These are phyloP conservation scores for Python bivittatus DNA, from an alignment of 2,113 vertebrate genomes.

Conservation along the genomic window DNA sequence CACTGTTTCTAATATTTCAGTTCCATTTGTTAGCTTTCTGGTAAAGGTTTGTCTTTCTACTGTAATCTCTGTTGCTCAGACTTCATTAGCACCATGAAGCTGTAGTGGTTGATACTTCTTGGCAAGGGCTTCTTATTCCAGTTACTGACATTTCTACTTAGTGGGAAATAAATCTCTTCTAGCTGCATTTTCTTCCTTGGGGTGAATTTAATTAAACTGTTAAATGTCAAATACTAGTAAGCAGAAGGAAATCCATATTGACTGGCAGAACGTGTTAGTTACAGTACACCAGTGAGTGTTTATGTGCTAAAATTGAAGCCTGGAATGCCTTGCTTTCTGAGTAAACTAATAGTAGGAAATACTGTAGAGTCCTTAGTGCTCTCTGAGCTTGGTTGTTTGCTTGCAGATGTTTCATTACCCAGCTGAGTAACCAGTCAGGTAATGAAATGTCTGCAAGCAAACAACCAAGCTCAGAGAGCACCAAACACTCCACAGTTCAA, in stretches of 20 bases:
- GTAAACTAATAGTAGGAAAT: slow-evolving; percentile 40
- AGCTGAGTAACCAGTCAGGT: background rate
- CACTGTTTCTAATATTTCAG: slow-evolving; percentile 15
- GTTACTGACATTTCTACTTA: slow-evolving; percentile 46
- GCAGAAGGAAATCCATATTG: slow-evolving; percentile 27
- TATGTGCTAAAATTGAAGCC: background rate
- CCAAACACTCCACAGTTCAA: background rate
- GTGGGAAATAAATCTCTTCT: slow-evolving; percentile 32
- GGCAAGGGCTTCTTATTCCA: slow-evolving; percentile 28
- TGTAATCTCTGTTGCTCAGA: background rate
- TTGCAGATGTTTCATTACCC: background rate
- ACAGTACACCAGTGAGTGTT: slow-evolving; percentile 37
- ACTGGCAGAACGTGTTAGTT: slow-evolving; percentile 17
- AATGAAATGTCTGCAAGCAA: background rate
- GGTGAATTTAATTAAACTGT: slow-evolving; percentile 48
- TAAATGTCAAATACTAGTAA: slow-evolving; percentile 51
- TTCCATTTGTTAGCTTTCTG: slow-evolving; percentile 22
- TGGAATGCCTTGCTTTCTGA: background rate
- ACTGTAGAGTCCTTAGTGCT: background rate
- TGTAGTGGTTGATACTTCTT: slow-evolving; percentile 14
- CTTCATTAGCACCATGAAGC: slow-evolving; percentile 10
- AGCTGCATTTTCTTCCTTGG: background rate
- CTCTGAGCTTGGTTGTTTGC: background rate
- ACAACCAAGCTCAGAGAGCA: background rate
- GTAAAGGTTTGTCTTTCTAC: background rate